A percentile compares a stretch with the other conserved stretches of the same genome.
Conservation (phyloP, 2,797 vertebrate species). For the Cossypha niveicapilla region DNA sequence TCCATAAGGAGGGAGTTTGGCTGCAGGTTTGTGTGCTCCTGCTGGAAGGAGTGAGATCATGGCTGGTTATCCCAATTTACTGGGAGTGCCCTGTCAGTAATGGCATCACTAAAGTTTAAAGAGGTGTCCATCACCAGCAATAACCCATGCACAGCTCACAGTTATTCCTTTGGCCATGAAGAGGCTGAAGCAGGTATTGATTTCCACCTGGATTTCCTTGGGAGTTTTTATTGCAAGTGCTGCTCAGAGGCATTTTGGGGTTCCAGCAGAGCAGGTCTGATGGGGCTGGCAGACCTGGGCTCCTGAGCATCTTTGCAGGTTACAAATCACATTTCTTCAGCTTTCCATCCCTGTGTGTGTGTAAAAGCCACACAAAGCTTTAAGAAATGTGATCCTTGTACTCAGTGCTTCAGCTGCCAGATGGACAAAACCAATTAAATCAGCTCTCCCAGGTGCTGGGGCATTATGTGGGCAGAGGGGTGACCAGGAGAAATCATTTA, state of each 20-base stretch:
- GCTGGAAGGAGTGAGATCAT: background rate
- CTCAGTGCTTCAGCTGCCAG: background rate
- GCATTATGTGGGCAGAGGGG: background rate
- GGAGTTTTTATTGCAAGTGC: background rate
- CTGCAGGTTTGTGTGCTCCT: background rate
- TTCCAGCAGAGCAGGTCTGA: background rate
- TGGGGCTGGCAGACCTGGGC: background rate
- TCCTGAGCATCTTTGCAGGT: fast-evolving
- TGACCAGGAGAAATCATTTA: background rate
- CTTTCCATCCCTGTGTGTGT: background rate
- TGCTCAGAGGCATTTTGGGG: background rate
- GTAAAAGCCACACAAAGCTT: background rate
- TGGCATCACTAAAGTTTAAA: background rate
- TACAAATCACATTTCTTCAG: background rate
- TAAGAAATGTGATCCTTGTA: background rate
- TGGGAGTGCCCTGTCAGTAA: fast-evolving
- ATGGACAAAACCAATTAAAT: background rate
- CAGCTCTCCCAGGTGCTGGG: background rate
- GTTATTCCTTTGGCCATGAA: background rate
- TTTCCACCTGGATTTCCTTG: background rate
- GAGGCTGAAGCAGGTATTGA: background rate
- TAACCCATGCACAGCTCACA: background rate
- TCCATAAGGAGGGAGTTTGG: fast-evolving
- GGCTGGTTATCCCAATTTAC: background rate
- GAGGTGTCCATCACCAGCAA: background rate